Evolutionary conservation across 2,888 invertebrate species (phyloP), one percentile per base, ranked within the genome.

Genomic region (Apoda limacodes): DNA sequence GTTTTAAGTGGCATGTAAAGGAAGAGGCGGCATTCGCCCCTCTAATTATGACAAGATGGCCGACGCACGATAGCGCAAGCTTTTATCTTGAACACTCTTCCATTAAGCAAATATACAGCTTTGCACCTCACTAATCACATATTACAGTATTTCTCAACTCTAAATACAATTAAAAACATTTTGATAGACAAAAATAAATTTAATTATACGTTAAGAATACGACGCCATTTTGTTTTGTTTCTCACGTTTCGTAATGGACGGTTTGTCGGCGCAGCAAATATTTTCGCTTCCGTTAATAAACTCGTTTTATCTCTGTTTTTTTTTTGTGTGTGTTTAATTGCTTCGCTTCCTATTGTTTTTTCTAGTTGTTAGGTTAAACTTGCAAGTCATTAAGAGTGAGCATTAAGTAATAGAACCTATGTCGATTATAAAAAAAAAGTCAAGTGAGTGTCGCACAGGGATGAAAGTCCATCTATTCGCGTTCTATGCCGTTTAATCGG

Each of bases 21-120:
- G 65, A 65, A 63, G 64, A 62, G 56, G 45, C 51, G 48, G 39
- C 24, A 22, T 19, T 34, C 48, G 37, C 37, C 66, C 74, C 80
- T 76, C 66, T 78, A 78, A 78, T 78, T 78, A 78, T 39, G 39
- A 37, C 42, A 33, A 60, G 80, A 78, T 75, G n/a, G n/a, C 64
- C 61, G 17, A 64, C 61, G 55, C 39, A 57, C 57, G 78, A 78
- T 78, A 78, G 60, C 71, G 68, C 60, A 46, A 46, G 71, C 76
- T 76, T 75, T 78, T 76, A 78, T 76, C 72, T 75, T 55, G 52
- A 60, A 70, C 71, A 64, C 70, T 65, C 58, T 67, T 78, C 80
- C 78, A 78, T 78, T 78, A 80, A 69, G 66, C 71, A 80, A 80
- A 78, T 78, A 78, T 71, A 80, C 78, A 74, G 67, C 70, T 74